Base-by-base conservation (phyloP, 2,797 vertebrate species). In the Onychomys arenicola region DNA sequence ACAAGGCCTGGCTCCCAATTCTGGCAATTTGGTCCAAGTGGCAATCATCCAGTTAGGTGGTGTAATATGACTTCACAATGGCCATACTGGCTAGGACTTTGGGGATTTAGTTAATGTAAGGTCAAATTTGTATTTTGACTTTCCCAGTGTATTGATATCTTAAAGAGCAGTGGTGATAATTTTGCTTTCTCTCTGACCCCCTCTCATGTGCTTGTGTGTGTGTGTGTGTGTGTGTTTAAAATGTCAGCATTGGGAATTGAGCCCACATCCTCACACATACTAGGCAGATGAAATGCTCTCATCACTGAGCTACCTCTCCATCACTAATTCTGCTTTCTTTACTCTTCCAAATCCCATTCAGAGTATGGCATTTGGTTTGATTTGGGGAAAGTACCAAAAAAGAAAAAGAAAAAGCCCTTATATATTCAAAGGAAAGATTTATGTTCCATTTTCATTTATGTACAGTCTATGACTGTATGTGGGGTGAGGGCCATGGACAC, bases 101-200 rank as follows among this genome's bases (percentile, higher is more conserved):
- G 25, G 75, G 14, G 59, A 71, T 85, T 94, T 55, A 25, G 57
- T 65, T 89, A 86, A 55, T 17, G 19, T n/a, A 37, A 94, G 90
- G 80, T 94, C 40, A 34, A 21, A 37, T 23, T 46, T 82, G 69
- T 55, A 23, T 86, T 96, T 94, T 91, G 40, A 91, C 14, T 89
- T 85, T 49, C n/a, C 34, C 4, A 82, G 95, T 89, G 32, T 43
- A 5, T 82, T 77, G 84, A 34, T 27, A 67, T 46, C 13, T 86
- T 86, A 46, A 89, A 91, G 21, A 90, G 61, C 29, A 75, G 40
- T 61, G 55, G 1, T 80, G 27, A 71, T 59, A 59, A 71, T 71
- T 37, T n/a, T 71, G 14, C 19, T 57, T 5, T 14, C 25, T 5
- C 25, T 29, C n/a, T 29, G n/a, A n/a, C n/a, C n/a, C 11, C 16